phyloP scores from a whole-genome alignment of 2,888 invertebrate species.

The Scaptomyza polygonia region DNA sequence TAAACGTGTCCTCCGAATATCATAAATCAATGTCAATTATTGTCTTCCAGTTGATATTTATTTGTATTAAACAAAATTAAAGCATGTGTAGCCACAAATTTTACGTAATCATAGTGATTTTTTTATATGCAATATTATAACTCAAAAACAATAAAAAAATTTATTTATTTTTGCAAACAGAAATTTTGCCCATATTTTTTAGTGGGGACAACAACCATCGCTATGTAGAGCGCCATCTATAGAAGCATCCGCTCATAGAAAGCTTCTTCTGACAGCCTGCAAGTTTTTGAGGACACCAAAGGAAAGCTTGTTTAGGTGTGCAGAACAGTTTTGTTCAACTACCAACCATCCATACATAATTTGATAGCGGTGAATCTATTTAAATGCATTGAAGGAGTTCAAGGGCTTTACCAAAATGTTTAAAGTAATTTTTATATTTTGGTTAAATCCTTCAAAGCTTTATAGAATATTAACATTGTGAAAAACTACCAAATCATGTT shows the following conservation, averaged over 20 bases:
- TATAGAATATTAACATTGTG: too few species aligned
- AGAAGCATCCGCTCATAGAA: too few species aligned
- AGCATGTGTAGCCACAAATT: conserved; percentile 49
- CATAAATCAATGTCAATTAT: conserved; percentile 44
- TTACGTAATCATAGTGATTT: conserved; percentile 35
- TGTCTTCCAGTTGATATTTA: conserved; percentile 61
- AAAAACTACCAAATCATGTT: too few species aligned
- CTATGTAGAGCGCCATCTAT: conserved; percentile 14
- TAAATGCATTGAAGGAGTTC: too few species aligned
- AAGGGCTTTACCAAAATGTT: too few species aligned
- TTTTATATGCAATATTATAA: conserved; percentile 24
- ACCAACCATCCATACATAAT: too few species aligned
- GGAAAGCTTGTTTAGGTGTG: not conserved
- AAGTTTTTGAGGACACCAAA: too few species aligned
- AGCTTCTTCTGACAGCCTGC: not conserved
- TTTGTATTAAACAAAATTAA: conserved; percentile 19
- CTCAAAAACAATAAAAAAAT: conserved; percentile 2
- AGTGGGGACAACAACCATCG: not conserved
- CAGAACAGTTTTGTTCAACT: not conserved
- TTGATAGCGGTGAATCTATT: too few species aligned
- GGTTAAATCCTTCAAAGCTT: too few species aligned
- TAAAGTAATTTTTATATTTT: too few species aligned
- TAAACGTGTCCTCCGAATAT: conserved; percentile 22
- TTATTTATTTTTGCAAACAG: conserved; percentile 12
- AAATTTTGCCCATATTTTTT: not conserved